These are phyloP conservation scores for Cuculus canorus DNA, from an alignment of 2,797 vertebrate species.

Conservation along the genomic window DNA sequence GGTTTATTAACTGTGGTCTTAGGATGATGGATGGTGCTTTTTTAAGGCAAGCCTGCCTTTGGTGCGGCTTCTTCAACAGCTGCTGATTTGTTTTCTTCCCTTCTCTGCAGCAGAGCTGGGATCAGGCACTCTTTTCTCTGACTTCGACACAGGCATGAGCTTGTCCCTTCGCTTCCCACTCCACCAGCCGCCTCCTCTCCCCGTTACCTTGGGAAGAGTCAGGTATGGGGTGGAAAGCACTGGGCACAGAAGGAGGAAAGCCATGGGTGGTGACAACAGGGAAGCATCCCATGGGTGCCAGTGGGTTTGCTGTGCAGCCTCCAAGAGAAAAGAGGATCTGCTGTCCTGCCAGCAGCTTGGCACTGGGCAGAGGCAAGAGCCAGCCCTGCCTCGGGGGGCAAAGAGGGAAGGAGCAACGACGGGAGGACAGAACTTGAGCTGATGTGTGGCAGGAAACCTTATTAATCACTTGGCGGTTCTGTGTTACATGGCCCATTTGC, in stretches of 20 bases:
- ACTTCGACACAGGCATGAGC: background rate
- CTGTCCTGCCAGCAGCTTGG: background rate
- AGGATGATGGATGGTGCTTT: conserved; percentile 18
- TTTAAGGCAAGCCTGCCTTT: background rate
- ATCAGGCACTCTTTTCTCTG: background rate
- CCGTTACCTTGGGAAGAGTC: background rate
- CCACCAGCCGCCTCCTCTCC: background rate
- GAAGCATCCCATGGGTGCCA: accelerated
- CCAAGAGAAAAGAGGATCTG: background rate
- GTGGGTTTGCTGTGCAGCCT: background rate
- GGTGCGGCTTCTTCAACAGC: background rate
- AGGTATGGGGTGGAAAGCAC: background rate
- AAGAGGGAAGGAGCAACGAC: background rate
- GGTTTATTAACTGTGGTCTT: conserved; percentile 13
- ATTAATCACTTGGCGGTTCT: conserved; percentile 23
- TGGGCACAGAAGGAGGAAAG: background rate
- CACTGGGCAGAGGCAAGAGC: background rate
- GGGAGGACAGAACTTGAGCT: background rate
- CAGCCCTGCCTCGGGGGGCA: background rate
- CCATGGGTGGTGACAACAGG: accelerated
- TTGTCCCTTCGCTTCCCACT: background rate
- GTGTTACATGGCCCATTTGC: conserved; percentile 63
- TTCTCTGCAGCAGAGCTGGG: background rate
- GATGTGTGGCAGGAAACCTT: background rate
- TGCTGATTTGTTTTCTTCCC: background rate